phyloP scores from a whole-genome alignment of 2,888 invertebrate genomes.

The Himalopsyche kuldschensis region DNA sequence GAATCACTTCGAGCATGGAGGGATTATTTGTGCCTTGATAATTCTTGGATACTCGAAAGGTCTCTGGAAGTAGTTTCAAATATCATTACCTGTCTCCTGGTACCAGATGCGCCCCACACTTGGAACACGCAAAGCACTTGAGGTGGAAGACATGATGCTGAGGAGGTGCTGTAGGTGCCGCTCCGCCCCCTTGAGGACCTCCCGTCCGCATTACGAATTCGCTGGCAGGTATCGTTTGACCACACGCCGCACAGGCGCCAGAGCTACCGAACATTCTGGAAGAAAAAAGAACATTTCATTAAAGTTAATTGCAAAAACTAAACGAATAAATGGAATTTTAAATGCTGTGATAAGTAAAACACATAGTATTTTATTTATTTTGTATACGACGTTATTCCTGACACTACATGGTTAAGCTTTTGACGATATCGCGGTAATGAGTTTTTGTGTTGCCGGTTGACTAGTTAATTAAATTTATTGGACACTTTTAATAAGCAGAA shows the following conservation, averaged over 20 bases:
- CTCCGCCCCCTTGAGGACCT: conserved; percentile 48
- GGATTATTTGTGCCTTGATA: too few species aligned
- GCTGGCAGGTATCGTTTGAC: conserved; percentile 88
- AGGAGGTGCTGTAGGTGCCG: conserved; percentile 47
- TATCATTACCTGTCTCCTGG: conserved; percentile 80
- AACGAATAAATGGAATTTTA: too few species aligned
- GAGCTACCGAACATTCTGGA: conserved; percentile 88
- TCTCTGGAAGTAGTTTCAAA: background rate
- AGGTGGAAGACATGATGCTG: conserved; percentile 85
- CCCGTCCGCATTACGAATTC: conserved; percentile 91
- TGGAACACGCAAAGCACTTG: conserved; percentile 94
- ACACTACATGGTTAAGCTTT: too few species aligned
- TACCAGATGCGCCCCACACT: conserved; percentile 85
- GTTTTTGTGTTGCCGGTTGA: too few species aligned
- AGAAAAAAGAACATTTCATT: conserved; percentile 39
- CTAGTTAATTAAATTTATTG: too few species aligned
- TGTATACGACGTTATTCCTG: too few species aligned
- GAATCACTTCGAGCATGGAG: too few species aligned
- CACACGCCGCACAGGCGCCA: conserved; percentile 89
- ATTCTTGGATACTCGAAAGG: too few species aligned
- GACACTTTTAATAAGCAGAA: too few species aligned
- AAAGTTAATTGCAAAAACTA: background rate
- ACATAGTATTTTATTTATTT: too few species aligned
- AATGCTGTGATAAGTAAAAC: too few species aligned
- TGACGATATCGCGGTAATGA: too few species aligned